Evolutionary conservation across 2,888 invertebrate genomes (phyloP), one percentile per base, ranked within the genome.

Genomic region (Tipula helvola): DNA sequence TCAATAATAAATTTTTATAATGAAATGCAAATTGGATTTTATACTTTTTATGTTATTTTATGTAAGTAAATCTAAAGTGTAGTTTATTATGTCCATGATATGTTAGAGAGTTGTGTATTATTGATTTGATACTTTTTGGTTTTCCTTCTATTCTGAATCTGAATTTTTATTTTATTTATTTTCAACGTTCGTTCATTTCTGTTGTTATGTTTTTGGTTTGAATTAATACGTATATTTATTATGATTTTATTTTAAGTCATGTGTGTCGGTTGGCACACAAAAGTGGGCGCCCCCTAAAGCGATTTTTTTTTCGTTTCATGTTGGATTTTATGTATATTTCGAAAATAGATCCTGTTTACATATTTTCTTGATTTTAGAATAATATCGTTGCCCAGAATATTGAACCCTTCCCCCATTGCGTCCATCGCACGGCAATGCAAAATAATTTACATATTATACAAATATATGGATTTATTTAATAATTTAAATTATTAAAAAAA

Each of bases 11-110:
- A 57, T 28, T 71, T 71, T 71, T 71, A 71, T 71, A 71, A 71
- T 71, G 71, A 71, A 71, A 71, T 71, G 71, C 71, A 71, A 71
- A 71, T 71, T 71, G 71, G 71, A 71, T 71, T 71, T 71, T 71
- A 13, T 28, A 28, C 13, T 8, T 52, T 52, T 52, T 44, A 44
- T 44, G 44, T 44, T 52, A 16, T 71, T 71, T 71, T 28, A 71
- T 71, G 71, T 71, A 71, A 71, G 71, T 71, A 71, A 71, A 71
- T 71, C 71, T 28, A 71, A 71, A 71, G 71, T 71, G 71, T 71
- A 71, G 71, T 71, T 71, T 71, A 71, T 71, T 71, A 71, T 71
- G 71, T 71, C 71, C 71, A 71, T 71, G 71, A 71, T 71, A 71
- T 71, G 71, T 71, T 71, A 71, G 71, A 7, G 71, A 71, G 71